phyloP scores from a whole-genome alignment of 2,797 vertebrate species.

The Anguilla marmorata region DNA sequence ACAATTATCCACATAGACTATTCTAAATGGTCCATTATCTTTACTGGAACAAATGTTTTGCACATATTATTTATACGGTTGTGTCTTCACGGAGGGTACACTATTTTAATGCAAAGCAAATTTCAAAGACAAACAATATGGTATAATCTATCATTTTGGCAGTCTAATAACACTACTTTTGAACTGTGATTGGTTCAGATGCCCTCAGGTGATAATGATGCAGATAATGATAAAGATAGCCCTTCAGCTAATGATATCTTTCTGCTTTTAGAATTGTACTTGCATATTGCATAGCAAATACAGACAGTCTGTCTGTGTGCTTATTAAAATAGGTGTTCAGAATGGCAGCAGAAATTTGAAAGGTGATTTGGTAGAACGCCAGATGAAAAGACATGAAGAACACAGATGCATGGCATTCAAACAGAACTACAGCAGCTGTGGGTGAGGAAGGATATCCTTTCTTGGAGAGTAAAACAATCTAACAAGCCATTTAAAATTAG shows the following conservation, averaged over 20 bases:
- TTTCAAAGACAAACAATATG: neutral
- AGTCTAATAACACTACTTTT: neutral
- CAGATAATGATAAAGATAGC: neutral
- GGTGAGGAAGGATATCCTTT: neutral
- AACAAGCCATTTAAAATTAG: neutral
- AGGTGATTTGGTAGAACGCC: neutral
- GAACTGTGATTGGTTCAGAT: neutral
- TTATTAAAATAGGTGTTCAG: constrained; percentile 8
- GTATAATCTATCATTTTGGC: neutral
- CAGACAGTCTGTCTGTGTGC: neutral
- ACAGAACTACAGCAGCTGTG: neutral
- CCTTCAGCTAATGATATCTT: neutral
- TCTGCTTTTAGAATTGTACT: neutral
- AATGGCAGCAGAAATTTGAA: neutral
- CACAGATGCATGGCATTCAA: neutral
- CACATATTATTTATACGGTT: too few relatives aligned
- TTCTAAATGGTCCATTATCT: too few relatives aligned
- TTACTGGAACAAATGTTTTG: too few relatives aligned
- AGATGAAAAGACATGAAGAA: neutral
- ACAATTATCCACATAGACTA: too few relatives aligned
- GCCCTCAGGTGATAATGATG: neutral
- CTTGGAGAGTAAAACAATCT: neutral
- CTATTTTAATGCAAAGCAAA: neutral
- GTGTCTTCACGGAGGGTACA: too few relatives aligned
- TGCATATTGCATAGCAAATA: neutral